Conservation (phyloP, 2,113 vertebrate species). For the Paralichthys olivaceus region DNA sequence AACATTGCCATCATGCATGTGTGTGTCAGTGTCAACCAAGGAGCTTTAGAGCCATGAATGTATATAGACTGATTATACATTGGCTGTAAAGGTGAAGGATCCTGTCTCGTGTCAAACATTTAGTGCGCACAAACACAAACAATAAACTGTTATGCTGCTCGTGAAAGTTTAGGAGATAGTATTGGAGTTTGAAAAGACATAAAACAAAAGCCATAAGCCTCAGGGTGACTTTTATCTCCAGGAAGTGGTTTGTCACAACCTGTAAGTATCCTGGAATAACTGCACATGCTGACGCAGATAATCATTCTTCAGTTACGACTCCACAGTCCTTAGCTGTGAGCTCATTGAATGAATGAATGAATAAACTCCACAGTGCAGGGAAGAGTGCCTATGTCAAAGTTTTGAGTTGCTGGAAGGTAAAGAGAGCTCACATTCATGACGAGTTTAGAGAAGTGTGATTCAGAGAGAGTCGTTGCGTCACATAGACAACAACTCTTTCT, state of each 20-base stretch:
- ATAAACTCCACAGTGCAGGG: not conserved
- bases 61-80: not conserved
- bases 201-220: not conserved
- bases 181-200: not conserved
- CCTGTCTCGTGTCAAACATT: too few species aligned
- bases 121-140: too few species aligned
- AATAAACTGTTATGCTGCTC: not conserved
- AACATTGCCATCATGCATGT: not conserved
- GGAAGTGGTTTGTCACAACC: conserved; percentile 16
- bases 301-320: not conserved
- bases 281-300: not conserved
- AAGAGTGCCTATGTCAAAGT: not conserved
- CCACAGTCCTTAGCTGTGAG: not conserved
- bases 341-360: not conserved
- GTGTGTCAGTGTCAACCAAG: conserved; percentile 1
- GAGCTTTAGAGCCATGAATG: not conserved
- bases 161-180: not conserved
- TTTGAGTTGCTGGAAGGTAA: not conserved
- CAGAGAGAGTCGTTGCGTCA: not conserved
- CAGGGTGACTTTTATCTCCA: not conserved
- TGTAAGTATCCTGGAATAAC: conserved; percentile 5
- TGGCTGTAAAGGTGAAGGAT: not conserved
- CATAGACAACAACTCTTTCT: not conserved
- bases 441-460: not conserved
- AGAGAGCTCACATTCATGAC: not conserved